These are phyloP conservation scores for Castor canadensis DNA, from an alignment of 2,113 vertebrate species.

Conservation along the genomic window DNA sequence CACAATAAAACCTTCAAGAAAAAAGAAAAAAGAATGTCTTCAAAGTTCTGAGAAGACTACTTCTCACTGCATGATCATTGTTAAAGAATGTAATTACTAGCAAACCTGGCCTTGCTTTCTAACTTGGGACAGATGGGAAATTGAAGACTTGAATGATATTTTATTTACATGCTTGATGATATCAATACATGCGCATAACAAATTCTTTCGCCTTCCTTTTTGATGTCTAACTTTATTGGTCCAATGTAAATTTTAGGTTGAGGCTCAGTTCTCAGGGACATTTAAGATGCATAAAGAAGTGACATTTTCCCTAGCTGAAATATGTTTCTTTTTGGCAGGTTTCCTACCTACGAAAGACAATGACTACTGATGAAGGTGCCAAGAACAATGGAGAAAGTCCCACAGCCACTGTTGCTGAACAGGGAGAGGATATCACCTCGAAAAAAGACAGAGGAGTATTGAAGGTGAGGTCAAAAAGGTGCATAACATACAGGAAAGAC, in stretches of 20 bases:
- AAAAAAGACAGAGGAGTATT: conserved; percentile 92
- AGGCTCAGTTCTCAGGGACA: not conserved
- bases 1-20: too few relatives aligned
- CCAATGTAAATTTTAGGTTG: not conserved
- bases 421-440: conserved; percentile 90
- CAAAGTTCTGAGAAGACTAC: not conserved
- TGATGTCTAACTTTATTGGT: not conserved
- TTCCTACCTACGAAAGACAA: conserved; percentile 78
- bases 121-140: conserved; percentile 30
- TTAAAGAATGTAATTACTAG: not conserved
- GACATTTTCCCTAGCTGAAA: conserved; percentile 43
- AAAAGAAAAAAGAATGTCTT: not conserved
- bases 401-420: conserved; percentile 82
- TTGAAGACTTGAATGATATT: conserved; percentile 17
- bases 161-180: not conserved
- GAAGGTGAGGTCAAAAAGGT: conserved; percentile 86
- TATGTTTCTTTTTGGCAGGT: conserved; percentile 58
- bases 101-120: not conserved
- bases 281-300: conserved; percentile 40
- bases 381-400: conserved; percentile 85
- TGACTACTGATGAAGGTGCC: conserved; percentile 93
- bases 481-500: not conserved
- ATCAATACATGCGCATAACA: not conserved
- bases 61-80: not conserved
- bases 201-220: conserved; percentile 35